Percentiles rank a stretch among this genome's conserved stretches.
Evolutionary conservation across 1,140 invertebrate species (phyloP).

Genomic region (Hormaphis cornu): DNA sequence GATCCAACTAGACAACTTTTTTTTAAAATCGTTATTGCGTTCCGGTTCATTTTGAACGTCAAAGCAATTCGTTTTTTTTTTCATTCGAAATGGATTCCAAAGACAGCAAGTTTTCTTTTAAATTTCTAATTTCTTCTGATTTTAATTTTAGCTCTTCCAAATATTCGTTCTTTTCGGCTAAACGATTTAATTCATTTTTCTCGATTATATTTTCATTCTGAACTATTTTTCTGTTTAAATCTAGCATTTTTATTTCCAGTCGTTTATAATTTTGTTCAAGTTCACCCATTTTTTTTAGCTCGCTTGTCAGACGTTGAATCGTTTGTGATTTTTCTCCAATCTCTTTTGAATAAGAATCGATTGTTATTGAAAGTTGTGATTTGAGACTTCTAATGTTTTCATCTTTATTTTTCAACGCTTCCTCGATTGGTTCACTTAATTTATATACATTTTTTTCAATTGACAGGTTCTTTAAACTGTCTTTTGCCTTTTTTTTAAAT

Average conservation of each 20-base stretch:
- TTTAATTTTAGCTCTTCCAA: conserved; percentile 43
- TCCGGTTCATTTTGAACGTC: neutral
- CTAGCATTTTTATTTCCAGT: conserved; percentile 41
- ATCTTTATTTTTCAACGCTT: conserved; percentile 34
- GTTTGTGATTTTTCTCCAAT: conserved; percentile 39
- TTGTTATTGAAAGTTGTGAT: conserved; percentile 20
- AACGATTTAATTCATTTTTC: too few species aligned
- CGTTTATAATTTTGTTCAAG: conserved; percentile 45
- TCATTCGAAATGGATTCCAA: neutral
- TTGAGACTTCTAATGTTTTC: conserved; percentile 33
- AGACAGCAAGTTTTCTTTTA: neutral
- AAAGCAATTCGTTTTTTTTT: neutral
- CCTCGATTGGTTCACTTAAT: neutral
- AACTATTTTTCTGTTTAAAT: neutral
- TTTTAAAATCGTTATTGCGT: conserved; percentile 27
- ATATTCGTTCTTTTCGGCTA: neutral
- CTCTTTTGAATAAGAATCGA: neutral
- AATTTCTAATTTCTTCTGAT: neutral
- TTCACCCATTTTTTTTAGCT: conserved; percentile 37
- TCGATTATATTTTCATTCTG: neutral
- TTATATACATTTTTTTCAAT: conserved; percentile 26
- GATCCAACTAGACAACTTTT: conserved; percentile 35
- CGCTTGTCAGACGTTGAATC: conserved; percentile 52
- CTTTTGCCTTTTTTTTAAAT: conserved; percentile 8
- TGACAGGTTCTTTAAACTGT: neutral